Evolutionary conservation across 2,888 invertebrate species (phyloP), one percentile per base, ranked within the genome.

Genomic region (Tolmerus cingulatus): DNA sequence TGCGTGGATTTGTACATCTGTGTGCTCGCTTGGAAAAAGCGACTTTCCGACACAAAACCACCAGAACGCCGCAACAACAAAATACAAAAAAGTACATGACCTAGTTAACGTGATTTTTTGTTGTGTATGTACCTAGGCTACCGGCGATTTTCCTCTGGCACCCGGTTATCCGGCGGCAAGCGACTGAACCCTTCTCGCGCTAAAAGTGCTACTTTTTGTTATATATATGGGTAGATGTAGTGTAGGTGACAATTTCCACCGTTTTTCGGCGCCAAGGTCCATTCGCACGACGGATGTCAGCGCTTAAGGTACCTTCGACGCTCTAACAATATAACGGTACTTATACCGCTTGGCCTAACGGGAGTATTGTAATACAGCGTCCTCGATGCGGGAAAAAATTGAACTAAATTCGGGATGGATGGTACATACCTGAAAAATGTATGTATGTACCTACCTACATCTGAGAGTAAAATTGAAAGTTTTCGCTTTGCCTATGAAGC

Each of bases 71-170:
- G 46, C 85, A 85, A 85, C 85, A 85, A 85, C 74, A 85, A 88
- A 86, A 87, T 43, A 85, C 74, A 87, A 86, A 87, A 88, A 87
- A 88, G 78, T 85, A 86, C 89, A 88, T 89, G 89, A 89, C 89
- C 88, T 88, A 89, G 88, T 87, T 89, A 88, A 88, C 88, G 79
- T 77, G 55, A 86, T 74, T 85, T 85, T 85, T 85, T 85, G 85
- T 85, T 85, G 85, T 85, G 85, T 74, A 85, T 40, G 74, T 85
- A 46, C 82, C 66, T 85, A 74, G 19, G 85, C 57, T 46, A 51
- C 74, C 74, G 74, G 23, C 37, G 57, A n/a, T 66, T 85, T 85
- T 85, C 74, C 43, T 74, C 79, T 51, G 27, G 43, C 79, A 19
- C 46, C 23, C 79, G n/a, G 16, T 79, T 46, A 27, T 79, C n/a